Conservation (phyloP, 2,797 vertebrate genomes). For the Artibeus jamaicensis region DNA sequence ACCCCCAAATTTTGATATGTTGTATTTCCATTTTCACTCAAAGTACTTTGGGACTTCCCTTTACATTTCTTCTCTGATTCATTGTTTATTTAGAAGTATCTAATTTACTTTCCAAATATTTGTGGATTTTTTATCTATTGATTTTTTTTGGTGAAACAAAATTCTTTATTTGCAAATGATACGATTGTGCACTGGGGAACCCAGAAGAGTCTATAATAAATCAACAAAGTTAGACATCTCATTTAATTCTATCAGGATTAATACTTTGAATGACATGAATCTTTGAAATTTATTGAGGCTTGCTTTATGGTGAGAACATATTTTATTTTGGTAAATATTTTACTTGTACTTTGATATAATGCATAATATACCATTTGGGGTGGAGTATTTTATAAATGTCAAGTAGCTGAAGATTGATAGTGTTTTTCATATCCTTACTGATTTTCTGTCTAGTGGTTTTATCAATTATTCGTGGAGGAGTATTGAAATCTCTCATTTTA, state of each 20-base stretch:
- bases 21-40: neutral
- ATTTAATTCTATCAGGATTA: neutral
- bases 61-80: neutral
- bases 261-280: neutral
- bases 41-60: neutral
- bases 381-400: neutral
- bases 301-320: neutral
- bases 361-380: neutral
- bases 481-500: neutral
- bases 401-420: neutral
- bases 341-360: neutral
- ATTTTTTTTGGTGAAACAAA: neutral
- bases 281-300: neutral
- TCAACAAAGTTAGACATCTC: neutral
- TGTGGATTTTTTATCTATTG: neutral
- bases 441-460: neutral
- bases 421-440: neutral
- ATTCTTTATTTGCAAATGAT: neutral
- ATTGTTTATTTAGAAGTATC: neutral
- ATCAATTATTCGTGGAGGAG: neutral
- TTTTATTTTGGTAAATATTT: neutral
- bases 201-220: neutral
- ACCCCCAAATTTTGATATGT: neutral
- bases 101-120: neutral
- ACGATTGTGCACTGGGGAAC: neutral